phyloP scores from a whole-genome alignment of 2,888 invertebrate genomes.

The Rhorus exstirpatorius region DNA sequence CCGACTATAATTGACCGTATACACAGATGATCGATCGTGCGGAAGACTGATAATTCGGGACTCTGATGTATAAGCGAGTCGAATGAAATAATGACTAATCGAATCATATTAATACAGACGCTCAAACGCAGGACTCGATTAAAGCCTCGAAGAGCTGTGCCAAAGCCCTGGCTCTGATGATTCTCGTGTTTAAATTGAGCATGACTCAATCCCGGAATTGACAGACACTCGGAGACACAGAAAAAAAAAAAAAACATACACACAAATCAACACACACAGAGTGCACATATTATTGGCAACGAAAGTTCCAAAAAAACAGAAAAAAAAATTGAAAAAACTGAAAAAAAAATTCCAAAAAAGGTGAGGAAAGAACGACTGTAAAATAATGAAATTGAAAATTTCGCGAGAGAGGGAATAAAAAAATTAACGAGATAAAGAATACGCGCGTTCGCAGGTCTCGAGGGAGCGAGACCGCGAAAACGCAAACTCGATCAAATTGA shows the following conservation, averaged over 20 bases:
- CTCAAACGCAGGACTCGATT: conserved; percentile 19
- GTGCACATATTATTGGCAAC: conserved; percentile 65
- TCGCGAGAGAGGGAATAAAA: conserved; percentile 26
- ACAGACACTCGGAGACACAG: conserved; percentile 54
- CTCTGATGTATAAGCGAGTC: conserved; percentile 25
- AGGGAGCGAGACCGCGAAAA: conserved; percentile 27
- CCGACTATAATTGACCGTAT: conserved; percentile 25
- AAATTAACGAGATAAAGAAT: conserved; percentile 20
- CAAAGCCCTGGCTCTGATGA: conserved; percentile 44
- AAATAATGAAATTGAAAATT: conserved; percentile 57
- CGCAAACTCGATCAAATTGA: conserved; percentile 44
- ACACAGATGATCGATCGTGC: neutral
- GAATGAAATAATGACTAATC: conserved; percentile 45
- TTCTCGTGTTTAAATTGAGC: conserved; percentile 46
- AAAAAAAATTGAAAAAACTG: conserved; percentile 2
- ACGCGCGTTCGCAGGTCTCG: conserved; percentile 19
- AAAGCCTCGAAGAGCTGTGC: conserved; percentile 36
- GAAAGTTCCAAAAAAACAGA: conserved; percentile 55
- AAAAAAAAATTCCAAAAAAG: conserved; percentile 12
- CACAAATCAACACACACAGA: conserved; percentile 30
- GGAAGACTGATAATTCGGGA: conserved; percentile 30
- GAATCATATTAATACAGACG: conserved; percentile 27
- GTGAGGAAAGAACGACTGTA: conserved; percentile 31
- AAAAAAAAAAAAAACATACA: conserved; percentile 31
- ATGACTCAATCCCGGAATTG: conserved; percentile 60